Base-by-base conservation (phyloP, 2,888 invertebrate species). In the Volucella inanis region DNA sequence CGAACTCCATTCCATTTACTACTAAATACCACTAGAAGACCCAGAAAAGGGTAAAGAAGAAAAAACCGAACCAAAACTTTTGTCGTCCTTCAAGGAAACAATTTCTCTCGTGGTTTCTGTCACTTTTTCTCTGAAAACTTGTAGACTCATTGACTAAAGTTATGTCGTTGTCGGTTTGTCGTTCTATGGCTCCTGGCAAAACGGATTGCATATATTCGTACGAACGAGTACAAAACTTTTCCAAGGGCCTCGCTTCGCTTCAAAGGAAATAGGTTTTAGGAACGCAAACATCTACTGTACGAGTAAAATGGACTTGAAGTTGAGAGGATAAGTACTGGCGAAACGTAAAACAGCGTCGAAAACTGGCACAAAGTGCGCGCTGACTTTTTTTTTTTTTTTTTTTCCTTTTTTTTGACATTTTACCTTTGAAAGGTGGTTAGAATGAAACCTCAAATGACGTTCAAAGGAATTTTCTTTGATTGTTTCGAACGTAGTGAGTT, bases 381-480 rank as follows among this genome's bases (percentile, higher is more conserved):
- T 38, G 68, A 50, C 41, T 50, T n/a, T 31, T 57, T 1, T 31
- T 72, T 65, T 22, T 22, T 22, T 22, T 22, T 1, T 50, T 18
- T 12, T 39, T 45, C 47, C 2, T 65, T 71, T 50, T 38, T 38
- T 59, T 64, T 0, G 11, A 41, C 38, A 2, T 52, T 45, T 49
- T 38, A n/a, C 49, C 67, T 77, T 54, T 78, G 43, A 59, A 67
- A 62, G 71, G 65, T 71, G 65, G 76, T 70, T 68, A 54, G 71
- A 41, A 65, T 47, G 71, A 80, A 80, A 85, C 80, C 85, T 71
- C 75, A 72, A 76, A 76, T 72, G 85, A 81, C 81, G 81, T 85
- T 72, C 76, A 85, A 85, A 85, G 76, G 76, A 85, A 85, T 85
- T 84, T 84, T 68, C 85, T 85, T 81, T 72, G 76, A 80, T 81